Evolutionary conservation across 2,113 vertebrate genomes (phyloP), one percentile per base, ranked within the genome.

Genomic region (Pygoscelis adeliae): DNA sequence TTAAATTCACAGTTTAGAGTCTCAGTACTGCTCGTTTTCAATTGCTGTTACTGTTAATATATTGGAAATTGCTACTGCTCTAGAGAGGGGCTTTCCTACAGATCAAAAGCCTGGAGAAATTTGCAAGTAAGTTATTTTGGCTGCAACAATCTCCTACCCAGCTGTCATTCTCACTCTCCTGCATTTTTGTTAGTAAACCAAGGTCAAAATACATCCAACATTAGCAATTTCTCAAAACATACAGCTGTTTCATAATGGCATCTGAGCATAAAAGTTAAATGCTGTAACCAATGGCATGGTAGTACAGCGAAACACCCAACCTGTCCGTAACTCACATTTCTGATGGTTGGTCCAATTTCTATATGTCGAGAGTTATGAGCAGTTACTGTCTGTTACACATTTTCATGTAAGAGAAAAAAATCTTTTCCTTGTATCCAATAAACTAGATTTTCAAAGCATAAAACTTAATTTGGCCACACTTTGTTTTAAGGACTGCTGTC

Each of bases 41-140:
- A 65, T 53, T 30, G 47, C 34, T 53, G 13, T 29, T 79, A n/a
- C 30, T 83, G 32, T 6, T 71, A 63, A 56, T 67, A 11, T 25
- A 76, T 73, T 77, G 72, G 58, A 92, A 96, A 90, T 90, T 52
- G 15, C 30, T 88, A 92, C 71, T 92, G 30, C 53, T 79, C 34
- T 55, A 69, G 42, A 87, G 42, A 82, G 11, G 15, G 61, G 10
- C 25, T 69, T 86, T 83, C 62, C n/a, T 42, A 59, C 22, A 61
- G 36, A 38, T 36, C 49, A 92, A 70, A 90, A 86, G 8, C 36
- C 56, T 0, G 1, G 79, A 73, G 14, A 55, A 71, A 92, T 88
- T 36, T 84, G 34, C 36, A 90, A 62, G n/a, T 17, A 59, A 77
- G 55, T 81, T 83, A 83, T 86, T 92, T 58, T 3, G 6, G 22